Evolutionary conservation across 1,140 invertebrate genomes (phyloP).

Genomic region (Aporrectodea caliginosa): DNA sequence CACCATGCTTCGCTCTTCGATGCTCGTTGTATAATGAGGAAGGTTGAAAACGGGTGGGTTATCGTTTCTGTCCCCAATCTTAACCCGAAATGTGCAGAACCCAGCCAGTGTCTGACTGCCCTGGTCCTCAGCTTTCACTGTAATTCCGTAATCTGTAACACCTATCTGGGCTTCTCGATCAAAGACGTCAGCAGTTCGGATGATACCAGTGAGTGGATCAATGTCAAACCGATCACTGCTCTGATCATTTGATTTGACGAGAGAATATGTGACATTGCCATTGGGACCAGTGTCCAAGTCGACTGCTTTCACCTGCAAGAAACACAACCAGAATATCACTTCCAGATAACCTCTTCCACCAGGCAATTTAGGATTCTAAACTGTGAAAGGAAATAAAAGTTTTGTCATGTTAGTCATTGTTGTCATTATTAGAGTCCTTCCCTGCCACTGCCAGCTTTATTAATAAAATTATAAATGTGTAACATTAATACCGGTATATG

Average conservation of each 20-base stretch:
- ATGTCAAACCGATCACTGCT: slow-evolving; percentile 31
- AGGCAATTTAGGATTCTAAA: too few relatives aligned
- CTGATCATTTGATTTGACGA: slow-evolving; percentile 31
- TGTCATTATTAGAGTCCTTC: too few relatives aligned
- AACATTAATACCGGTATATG: too few relatives aligned
- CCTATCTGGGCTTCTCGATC: slow-evolving; percentile 92
- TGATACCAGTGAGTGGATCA: slow-evolving; percentile 29
- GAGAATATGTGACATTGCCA: slow-evolving; percentile 61
- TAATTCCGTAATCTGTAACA: slow-evolving; percentile 84
- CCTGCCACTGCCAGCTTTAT: too few relatives aligned
- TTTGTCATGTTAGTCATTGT: too few relatives aligned
- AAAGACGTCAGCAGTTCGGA: slow-evolving; percentile 57
- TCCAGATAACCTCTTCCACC: too few relatives aligned
- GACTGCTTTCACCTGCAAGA: slow-evolving; percentile 88
- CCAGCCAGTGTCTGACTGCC: slow-evolving; percentile 87
- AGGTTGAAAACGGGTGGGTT: slow-evolving; percentile 93
- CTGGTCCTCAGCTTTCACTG: slow-evolving; percentile 91
- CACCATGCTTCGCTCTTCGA: slow-evolving; percentile 96
- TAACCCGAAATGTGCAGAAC: slow-evolving; percentile 91
- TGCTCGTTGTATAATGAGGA: slow-evolving; percentile 88
- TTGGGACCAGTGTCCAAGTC: slow-evolving; percentile 89
- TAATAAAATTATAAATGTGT: too few relatives aligned
- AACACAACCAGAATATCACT: too few relatives aligned
- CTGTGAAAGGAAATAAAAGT: too few relatives aligned
- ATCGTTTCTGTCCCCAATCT: slow-evolving; percentile 92